Base-by-base conservation (phyloP, 2,797 vertebrate species). In the Botia almorhae region DNA sequence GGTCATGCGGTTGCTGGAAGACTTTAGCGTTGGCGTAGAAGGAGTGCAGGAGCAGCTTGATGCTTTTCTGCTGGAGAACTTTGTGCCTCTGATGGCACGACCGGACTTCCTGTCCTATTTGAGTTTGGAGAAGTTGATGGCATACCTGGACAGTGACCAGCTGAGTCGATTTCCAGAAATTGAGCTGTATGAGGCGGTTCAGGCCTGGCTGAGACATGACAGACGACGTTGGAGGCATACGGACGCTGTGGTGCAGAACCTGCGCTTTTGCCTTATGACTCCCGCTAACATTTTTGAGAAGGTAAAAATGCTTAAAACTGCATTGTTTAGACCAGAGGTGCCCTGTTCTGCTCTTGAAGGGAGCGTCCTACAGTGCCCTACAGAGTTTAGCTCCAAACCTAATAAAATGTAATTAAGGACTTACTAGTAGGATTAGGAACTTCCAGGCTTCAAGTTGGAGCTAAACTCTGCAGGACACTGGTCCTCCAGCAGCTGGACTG, bases 231-330 rank as follows among this genome's bases (percentile, higher is more conserved):
- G 98, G 98, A 93, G 98, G 87, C 97, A 99, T 93, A 98, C 98
- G 2, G 97, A 99, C 92, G 93, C 96, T 89, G 96, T 99, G 86
- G 96, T 99, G 90, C 97, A 98, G 93, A 98, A 98, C 86, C 93
- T 98, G 91, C 97, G 98, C 90, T 99, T 99, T 95, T 97, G 97
- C 89, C 96, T 99, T 94, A 99, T 99, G 98, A 98, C 96, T 36
- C 96, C 98, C 4, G 95, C 97, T 88, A 96, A 96, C 93, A 96
- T 99, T 92, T 98, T 98, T 51, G 98, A 99, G 93, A 99, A 99
- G 96, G 98, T 97, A 91, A 89, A 4, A 43, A 13, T 43, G 19
- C 10, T 36, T 50, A 8, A 13, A 36, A 26, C 2, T 26, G 39
- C 39, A 43, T 43, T 43, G 39, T 43, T 7, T 7, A 43, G 39